A percentile compares a stretch with the other conserved stretches of the same genome.
phyloP scores from a whole-genome alignment of 2,888 invertebrate genomes.

The Himalopsyche anomala region DNA sequence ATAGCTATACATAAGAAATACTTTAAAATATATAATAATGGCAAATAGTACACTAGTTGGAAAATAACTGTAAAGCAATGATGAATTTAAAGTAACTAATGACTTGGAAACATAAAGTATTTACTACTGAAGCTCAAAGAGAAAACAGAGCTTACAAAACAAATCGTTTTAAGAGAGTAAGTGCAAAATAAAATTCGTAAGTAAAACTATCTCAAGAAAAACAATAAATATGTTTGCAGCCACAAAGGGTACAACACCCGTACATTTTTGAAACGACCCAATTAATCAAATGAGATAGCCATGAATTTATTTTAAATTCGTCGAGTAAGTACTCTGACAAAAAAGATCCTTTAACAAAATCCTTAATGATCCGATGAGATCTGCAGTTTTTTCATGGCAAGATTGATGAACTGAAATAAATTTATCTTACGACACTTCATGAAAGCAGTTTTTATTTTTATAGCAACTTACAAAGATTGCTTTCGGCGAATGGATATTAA shows the following conservation, averaged over 20 bases:
- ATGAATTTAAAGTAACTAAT: too few species aligned
- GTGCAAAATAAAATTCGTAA: not conserved
- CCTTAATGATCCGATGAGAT: slow-evolving; percentile 40
- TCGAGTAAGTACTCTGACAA: slow-evolving; percentile 32
- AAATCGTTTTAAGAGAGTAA: too few species aligned
- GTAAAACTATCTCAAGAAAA: slow-evolving; percentile 8
- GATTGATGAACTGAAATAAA: slow-evolving; percentile 31
- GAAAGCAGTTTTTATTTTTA: slow-evolving; percentile 32
- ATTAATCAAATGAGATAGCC: slow-evolving; percentile 42
- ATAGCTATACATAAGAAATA: too few species aligned
- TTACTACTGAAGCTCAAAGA: too few species aligned
- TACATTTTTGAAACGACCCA: slow-evolving; percentile 35
- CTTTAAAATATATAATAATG: too few species aligned
- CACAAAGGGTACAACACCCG: not conserved
- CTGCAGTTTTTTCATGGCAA: slow-evolving; percentile 14
- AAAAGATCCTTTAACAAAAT: slow-evolving; percentile 35
- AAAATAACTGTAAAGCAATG: too few species aligned
- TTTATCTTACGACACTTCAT: slow-evolving; percentile 40
- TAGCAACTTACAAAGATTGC: not conserved
- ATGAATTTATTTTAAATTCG: slow-evolving; percentile 42
- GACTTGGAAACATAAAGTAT: too few species aligned
- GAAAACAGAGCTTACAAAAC: too few species aligned
- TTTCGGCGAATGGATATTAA: not conserved
- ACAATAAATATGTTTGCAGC: slow-evolving; percentile 23
- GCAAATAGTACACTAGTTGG: too few species aligned